Percentiles rank a stretch among this genome's conserved stretches.
These are phyloP conservation scores for Salmo trutta DNA, from an alignment of 2,797 vertebrate species.

Conservation along the genomic window DNA sequence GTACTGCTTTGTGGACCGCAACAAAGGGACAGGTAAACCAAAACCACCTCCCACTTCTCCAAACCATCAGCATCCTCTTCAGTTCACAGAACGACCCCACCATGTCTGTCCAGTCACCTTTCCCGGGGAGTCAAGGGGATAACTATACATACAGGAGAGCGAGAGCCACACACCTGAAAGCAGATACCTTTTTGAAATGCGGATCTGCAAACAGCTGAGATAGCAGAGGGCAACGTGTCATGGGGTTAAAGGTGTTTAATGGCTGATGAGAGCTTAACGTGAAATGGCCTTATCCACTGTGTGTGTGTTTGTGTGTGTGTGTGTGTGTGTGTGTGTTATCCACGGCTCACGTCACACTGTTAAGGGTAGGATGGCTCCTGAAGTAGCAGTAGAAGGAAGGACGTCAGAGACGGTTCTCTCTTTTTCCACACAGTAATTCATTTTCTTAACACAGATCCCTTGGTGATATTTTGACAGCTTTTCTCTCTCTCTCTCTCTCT, in stretches of 20 bases:
- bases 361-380: slow-evolving; percentile 18
- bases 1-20: slow-evolving; percentile 98
- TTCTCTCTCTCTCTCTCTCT: no score
- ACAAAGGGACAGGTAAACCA: slow-evolving; percentile 94
- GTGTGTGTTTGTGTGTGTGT: not conserved
- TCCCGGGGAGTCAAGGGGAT: slow-evolving; percentile 40
- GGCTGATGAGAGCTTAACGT: slow-evolving; percentile 34
- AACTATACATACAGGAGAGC: slow-evolving; percentile 67
- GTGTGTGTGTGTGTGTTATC: slow-evolving; percentile 1
- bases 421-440: not conserved
- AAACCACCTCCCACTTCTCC: not conserved
- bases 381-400: not conserved
- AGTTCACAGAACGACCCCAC: not conserved
- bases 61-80: not conserved
- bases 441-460: slow-evolving; percentile 4
- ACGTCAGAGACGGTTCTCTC: slow-evolving; percentile 18
- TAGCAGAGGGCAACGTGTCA: slow-evolving; percentile 34
- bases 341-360: slow-evolving; percentile 17
- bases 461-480: not conserved
- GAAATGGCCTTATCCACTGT: no score
- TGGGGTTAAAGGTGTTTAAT: slow-evolving; percentile 63
- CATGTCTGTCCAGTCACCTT: slow-evolving; percentile 21
- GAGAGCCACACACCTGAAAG: slow-evolving; percentile 37
- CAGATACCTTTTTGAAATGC: slow-evolving; percentile 54
- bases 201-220: slow-evolving; percentile 57